Percentiles rank a stretch among this genome's conserved stretches.
These are phyloP conservation scores for Hecatera dysodea DNA, from an alignment of 2,888 invertebrate species.

Conservation along the genomic window DNA sequence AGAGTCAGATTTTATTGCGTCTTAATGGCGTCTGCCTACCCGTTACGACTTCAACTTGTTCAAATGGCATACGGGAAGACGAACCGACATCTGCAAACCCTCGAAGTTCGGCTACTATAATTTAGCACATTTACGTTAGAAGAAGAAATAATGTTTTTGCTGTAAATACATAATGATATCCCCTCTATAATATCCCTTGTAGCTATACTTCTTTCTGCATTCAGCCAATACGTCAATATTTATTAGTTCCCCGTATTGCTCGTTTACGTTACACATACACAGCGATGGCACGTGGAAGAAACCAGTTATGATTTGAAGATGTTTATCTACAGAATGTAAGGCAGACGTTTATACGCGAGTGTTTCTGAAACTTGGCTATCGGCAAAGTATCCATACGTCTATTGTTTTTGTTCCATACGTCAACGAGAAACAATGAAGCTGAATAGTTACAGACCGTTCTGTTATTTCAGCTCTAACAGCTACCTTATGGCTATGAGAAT, in stretches of 20 bases:
- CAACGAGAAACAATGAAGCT: slow-evolving; percentile 20
- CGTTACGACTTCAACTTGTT: too few species aligned
- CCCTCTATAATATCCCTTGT: too few species aligned
- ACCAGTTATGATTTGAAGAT: slow-evolving; percentile 31
- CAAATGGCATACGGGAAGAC: too few species aligned
- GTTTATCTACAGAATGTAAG: slow-evolving; percentile 38
- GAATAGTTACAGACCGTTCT: not conserved
- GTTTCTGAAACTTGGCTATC: slow-evolving; percentile 17
- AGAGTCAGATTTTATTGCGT: too few species aligned
- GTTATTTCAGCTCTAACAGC: not conserved
- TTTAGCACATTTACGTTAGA: too few species aligned
- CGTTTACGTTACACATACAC: slow-evolving; percentile 13
- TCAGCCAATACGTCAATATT: slow-evolving; percentile 8
- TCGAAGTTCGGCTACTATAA: too few species aligned
- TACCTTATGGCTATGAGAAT: not conserved
- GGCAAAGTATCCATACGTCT: slow-evolving; percentile 5
- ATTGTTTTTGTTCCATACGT: slow-evolving; percentile 37
- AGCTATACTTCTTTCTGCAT: not conserved
- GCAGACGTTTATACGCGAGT: slow-evolving; percentile 21
- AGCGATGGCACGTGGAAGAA: slow-evolving; percentile 24
- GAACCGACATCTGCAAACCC: too few species aligned
- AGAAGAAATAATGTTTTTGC: too few species aligned
- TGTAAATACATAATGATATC: not conserved
- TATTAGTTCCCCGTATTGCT: slow-evolving; percentile 23
- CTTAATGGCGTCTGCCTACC: too few species aligned